A percentile compares a stretch with the other conserved stretches of the same genome.
Evolutionary conservation across 2,113 vertebrate genomes (phyloP).

Genomic region (Halcyon senegalensis): DNA sequence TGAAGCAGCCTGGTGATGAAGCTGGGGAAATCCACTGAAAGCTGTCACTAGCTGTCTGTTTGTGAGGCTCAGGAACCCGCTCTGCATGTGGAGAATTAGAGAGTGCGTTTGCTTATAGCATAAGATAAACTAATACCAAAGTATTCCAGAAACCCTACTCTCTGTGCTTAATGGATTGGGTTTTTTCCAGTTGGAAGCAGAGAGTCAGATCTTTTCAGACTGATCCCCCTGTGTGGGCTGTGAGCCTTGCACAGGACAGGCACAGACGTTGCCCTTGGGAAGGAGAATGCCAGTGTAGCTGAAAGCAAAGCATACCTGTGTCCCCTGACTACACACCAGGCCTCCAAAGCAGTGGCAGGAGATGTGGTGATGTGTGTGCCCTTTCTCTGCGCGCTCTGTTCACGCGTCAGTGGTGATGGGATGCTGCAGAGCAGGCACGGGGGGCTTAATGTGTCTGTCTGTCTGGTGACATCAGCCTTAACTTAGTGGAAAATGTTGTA

Average conservation of each 20-base stretch:
- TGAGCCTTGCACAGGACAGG: background rate
- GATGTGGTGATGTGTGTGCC: background rate
- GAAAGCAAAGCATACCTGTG: background rate
- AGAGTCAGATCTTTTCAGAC: background rate
- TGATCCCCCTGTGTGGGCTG: background rate
- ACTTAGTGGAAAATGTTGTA: background rate
- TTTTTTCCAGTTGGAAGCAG: background rate
- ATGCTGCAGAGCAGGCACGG: background rate
- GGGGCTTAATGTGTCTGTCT: background rate
- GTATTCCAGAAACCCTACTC: background rate
- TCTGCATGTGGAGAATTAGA: background rate
- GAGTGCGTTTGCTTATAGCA: background rate
- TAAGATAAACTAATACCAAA: background rate
- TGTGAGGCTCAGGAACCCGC: background rate
- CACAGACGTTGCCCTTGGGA: fast-evolving
- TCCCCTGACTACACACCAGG: background rate
- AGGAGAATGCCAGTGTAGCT: background rate
- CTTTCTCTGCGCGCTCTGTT: background rate
- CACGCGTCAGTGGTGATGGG: too few species aligned
- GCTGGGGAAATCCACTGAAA: background rate
- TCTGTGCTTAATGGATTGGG: background rate
- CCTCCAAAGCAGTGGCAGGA: background rate
- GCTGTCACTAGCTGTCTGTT: background rate
- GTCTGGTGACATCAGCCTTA: background rate
- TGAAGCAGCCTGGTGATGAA: background rate